These are phyloP conservation scores for Phrynocephalus guinanensis DNA, from an alignment of 2,797 vertebrate genomes.

Conservation along the genomic window DNA sequence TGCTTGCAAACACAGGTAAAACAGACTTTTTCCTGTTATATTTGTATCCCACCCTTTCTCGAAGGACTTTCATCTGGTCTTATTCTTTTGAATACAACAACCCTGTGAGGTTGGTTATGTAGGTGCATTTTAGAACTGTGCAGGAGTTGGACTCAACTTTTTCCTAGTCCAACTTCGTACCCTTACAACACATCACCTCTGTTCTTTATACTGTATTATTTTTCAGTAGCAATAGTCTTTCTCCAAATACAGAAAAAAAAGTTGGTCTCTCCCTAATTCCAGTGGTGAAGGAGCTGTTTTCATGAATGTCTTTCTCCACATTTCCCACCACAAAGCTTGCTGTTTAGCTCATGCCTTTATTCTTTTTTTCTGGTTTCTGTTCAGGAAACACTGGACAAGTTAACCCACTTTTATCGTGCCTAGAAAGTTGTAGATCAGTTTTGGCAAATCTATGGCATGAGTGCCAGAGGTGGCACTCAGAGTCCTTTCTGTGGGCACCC, in stretches of 20 bases:
- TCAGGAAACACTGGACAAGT: neutral
- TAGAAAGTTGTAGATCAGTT: neutral
- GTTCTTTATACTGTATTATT: neutral
- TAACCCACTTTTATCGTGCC: neutral
- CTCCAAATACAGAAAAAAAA: neutral
- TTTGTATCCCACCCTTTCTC: neutral
- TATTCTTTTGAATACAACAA: neutral
- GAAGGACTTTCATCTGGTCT: neutral
- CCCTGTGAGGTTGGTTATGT: neutral
- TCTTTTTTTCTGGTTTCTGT: neutral
- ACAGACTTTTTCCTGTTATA: neutral
- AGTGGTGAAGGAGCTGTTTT: neutral
- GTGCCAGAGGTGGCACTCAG: no score
- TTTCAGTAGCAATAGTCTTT: neutral
- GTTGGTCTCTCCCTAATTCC: neutral
- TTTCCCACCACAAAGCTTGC: neutral
- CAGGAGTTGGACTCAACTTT: neutral
- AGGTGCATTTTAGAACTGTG: neutral
- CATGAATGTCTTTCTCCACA: neutral
- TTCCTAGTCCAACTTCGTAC: no score
- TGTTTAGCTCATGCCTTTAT: neutral
- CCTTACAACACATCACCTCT: neutral
- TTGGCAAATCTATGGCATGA: no score
- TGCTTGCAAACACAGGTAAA: constrained; percentile 90
- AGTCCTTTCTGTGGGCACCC: no score